These are phyloP conservation scores for Pararge aegeria DNA, from an alignment of 1,140 invertebrate genomes.

Conservation along the genomic window DNA sequence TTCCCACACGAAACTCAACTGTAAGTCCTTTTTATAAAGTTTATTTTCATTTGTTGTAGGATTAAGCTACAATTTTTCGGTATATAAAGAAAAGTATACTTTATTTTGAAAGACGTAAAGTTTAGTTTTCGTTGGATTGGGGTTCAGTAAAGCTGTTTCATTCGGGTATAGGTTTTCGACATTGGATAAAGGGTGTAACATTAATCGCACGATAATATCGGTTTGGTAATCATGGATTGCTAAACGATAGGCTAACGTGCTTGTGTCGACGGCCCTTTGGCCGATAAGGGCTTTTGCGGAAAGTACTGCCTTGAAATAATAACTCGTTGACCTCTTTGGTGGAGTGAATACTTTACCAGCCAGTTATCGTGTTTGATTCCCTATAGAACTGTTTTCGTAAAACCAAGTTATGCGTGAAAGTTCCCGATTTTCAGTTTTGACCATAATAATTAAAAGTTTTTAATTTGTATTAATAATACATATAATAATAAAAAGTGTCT, in stretches of 20 bases:
- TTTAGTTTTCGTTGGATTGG: conserved; percentile 10
- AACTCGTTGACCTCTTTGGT: background rate
- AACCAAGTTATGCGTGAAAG: too few species aligned
- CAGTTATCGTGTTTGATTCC: too few species aligned
- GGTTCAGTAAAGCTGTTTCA: conserved; percentile 25
- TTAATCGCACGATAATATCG: conserved; percentile 48
- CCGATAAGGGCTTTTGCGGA: conserved; percentile 6
- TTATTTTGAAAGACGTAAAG: conserved; percentile 1
- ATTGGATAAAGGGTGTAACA: conserved; percentile 58
- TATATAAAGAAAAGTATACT: conserved; percentile 3
- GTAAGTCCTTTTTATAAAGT: conserved; percentile 7
- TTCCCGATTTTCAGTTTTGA: too few species aligned
- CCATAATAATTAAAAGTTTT: too few species aligned
- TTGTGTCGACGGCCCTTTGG: conserved; percentile 24
- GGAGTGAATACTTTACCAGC: too few species aligned
- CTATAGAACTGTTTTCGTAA: background rate
- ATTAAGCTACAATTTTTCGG: background rate
- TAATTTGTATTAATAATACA: too few species aligned
- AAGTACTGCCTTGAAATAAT: background rate
- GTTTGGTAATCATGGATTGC: conserved; percentile 58
- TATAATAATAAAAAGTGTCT: too few species aligned
- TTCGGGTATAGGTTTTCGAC: conserved; percentile 35
- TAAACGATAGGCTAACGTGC: conserved; percentile 43
- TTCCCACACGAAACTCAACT: conserved; percentile 24
- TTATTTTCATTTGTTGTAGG: conserved; percentile 12